A percentile compares a stretch with the other conserved stretches of the same genome.
phyloP scores from a whole-genome alignment of 2,888 invertebrate species.

The Hypsopygia costalis region DNA sequence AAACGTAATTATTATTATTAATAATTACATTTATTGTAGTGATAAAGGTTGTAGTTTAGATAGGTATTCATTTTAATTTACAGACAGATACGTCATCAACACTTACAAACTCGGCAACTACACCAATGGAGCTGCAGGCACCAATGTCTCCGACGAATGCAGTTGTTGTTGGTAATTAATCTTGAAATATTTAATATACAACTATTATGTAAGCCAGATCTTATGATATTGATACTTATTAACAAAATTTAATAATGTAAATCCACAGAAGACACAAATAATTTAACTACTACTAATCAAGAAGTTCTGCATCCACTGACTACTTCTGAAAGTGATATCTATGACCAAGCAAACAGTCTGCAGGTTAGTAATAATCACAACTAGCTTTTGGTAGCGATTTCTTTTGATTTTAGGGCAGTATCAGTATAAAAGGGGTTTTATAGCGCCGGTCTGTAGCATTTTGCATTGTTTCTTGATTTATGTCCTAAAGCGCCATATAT shows the following conservation, averaged over 20 bases:
- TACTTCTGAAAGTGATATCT: conserved; percentile 81
- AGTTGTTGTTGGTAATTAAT: conserved; percentile 34
- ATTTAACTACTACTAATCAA: conserved; percentile 32
- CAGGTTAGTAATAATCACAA: conserved; percentile 58
- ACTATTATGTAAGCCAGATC: no score
- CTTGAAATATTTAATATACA: no score
- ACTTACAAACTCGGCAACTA: conserved; percentile 34
- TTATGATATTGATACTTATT: no score
- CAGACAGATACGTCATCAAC: conserved; percentile 52
- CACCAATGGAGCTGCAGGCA: conserved; percentile 50
- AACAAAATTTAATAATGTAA: not conserved
- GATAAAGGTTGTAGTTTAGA: no score
- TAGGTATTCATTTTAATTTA: conserved; percentile 34
- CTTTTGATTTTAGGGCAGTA: no score
- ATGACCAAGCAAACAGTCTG: conserved; percentile 78
- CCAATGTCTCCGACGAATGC: conserved; percentile 25
- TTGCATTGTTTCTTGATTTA: no score
- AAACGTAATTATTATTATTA: no score
- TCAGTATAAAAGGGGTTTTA: no score
- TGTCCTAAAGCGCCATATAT: no score
- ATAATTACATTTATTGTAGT: no score
- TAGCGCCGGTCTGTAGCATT: no score
- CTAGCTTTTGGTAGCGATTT: not conserved
- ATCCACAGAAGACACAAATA: conserved; percentile 36
- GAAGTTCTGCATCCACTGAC: conserved; percentile 86